Conservation (phyloP, 2,888 invertebrate genomes). For the Oconnorella tubifera region DNA sequence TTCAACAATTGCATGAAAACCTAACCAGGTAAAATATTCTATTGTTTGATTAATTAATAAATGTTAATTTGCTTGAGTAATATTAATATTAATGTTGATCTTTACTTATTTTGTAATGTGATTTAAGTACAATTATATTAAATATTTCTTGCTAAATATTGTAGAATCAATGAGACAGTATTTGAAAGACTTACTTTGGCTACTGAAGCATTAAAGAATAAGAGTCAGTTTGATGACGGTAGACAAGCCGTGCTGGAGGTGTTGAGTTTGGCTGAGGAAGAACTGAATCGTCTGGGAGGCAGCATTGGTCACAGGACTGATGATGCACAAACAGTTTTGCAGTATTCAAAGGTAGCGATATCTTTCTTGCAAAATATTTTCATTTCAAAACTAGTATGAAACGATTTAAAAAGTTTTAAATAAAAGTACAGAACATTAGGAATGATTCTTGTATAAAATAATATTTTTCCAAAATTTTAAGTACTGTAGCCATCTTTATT, state of each 20-base stretch:
- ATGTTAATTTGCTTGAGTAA: too few species aligned
- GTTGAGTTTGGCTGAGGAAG: constrained; percentile 76
- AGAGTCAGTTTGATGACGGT: constrained; percentile 75
- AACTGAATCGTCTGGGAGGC: constrained; percentile 75
- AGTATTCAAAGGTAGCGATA: constrained; percentile 47
- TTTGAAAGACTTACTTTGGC: too few species aligned
- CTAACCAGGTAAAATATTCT: constrained; percentile 67
- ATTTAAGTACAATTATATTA: too few species aligned
- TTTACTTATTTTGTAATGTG: too few species aligned
- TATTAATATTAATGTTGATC: too few species aligned
- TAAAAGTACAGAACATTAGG: not conserved
- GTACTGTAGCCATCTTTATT: not conserved
- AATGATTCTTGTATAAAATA: not conserved
- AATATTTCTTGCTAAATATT: too few species aligned
- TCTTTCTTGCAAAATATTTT: not conserved
- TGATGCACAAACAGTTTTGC: constrained; percentile 76
- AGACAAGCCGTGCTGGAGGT: constrained; percentile 76
- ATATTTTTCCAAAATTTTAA: not conserved
- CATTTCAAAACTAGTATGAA: not conserved
- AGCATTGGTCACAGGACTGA: constrained; percentile 83
- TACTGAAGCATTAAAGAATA: constrained; percentile 74
- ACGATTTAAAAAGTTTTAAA: not conserved
- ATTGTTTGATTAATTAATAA: too few species aligned
- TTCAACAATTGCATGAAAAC: constrained; percentile 74
- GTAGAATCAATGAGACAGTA: too few species aligned